Percentiles rank a stretch among this genome's conserved stretches.
Conservation (phyloP, 64 coral and sea anemone genomes). For the Dendronephthya gigantea region DNA sequence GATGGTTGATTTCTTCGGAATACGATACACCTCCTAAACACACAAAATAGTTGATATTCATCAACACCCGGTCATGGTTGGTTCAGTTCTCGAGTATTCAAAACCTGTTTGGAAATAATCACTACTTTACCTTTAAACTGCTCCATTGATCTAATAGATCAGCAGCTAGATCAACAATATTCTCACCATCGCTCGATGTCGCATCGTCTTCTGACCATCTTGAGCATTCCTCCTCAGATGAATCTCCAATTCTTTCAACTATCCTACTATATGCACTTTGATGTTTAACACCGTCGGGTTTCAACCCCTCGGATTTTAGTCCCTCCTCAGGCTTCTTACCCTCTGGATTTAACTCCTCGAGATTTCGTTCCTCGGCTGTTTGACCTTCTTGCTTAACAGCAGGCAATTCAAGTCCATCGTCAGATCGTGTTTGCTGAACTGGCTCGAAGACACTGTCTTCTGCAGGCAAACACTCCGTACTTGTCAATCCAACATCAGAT, state of each 20-base stretch:
- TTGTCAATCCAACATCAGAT: neutral
- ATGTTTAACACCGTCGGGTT: neutral
- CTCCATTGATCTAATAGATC: slow-evolving; percentile 85
- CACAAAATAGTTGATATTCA: neutral
- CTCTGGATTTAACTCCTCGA: neutral
- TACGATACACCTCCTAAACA: slow-evolving; percentile 66
- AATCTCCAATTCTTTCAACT: slow-evolving; percentile 19
- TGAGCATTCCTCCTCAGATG: slow-evolving; percentile 63
- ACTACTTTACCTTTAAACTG: slow-evolving; percentile 50
- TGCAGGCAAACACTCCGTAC: neutral
- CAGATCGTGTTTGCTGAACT: neutral
- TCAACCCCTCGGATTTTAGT: neutral
- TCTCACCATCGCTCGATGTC: slow-evolving; percentile 36
- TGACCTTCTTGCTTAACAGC: neutral
- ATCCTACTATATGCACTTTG: neutral
- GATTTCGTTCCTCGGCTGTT: neutral
- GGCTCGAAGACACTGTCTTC: neutral
- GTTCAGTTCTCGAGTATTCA: too few species aligned
- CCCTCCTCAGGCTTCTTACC: neutral
- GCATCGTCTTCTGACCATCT: slow-evolving; percentile 37
- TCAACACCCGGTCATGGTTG: neutral
- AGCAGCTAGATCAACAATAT: slow-evolving; percentile 42
- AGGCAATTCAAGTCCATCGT: neutral
- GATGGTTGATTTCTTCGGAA: slow-evolving; percentile 77
- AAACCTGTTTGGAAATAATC: neutral